Base-by-base conservation (phyloP, 1,140 invertebrate genomes). In the Patella vulgata region DNA sequence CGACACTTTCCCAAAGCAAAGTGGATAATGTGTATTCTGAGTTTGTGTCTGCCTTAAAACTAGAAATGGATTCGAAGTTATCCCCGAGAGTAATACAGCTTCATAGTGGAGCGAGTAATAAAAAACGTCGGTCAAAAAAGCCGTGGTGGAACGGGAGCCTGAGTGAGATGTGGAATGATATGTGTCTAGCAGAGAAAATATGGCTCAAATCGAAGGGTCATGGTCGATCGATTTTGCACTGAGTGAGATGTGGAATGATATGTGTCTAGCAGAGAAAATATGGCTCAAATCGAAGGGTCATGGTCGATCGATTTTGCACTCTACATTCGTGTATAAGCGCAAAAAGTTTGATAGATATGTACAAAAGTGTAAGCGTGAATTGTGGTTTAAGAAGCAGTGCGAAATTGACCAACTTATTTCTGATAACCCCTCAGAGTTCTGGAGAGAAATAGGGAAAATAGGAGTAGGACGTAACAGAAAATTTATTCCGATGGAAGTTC, bases 381-480 rank as follows among this genome's bases (percentile, higher is more conserved):
- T 46, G 5, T 36, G 33, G 33, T 8, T 8, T 5, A 8, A 5
- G 4, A 28, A 46, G 8, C 43, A 40, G 42, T 57, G 30, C 8
- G 43, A 31, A 46, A 30, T 33, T 6, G 27, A 57, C 11, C 4
- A 6, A 31, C 27, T 46, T 3, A 25, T 2, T 5, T 6, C 30
- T n/a, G 44, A 5, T 8, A 36, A 36, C 14, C 11, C 40, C 6
- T 14, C 40, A 5, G 11, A n/a, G 19, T 57, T 57, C 21, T 57
- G 54, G 55, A 57, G 43, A n/a, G 14, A 19, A 28, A 57, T 57
- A 11, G 55, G 55, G 25, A 57, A 57, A 33, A 47, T 33, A 5
- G 55, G 43, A 2, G 43, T 57, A 14, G 42, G 8, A 19, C 3
- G 6, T 9, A 40, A 47, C 2, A 27, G 28, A 3, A 30, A 30